Evolutionary conservation across 53 echinoderm and acorn worm species (phyloP), one percentile per base, ranked within the genome.

Genomic region (Actinopyga echinites): DNA sequence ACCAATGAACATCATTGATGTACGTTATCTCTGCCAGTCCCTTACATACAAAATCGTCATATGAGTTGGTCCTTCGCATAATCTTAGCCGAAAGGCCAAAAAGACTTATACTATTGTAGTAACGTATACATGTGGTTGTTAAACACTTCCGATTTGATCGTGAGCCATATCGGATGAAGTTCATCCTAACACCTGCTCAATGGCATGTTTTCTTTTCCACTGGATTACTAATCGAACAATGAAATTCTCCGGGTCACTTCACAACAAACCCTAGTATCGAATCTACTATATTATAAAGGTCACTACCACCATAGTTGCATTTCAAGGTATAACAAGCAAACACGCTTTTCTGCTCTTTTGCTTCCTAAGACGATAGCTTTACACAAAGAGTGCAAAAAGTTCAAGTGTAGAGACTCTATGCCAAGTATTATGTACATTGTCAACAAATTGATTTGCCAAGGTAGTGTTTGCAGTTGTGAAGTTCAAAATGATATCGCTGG

Each of bases 171-270:
- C 71, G 22, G 44, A 71, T 24, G 32, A 21, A 71, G 71, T 71
- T 71, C 71, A 71, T 71, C 40, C 71, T 40, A 38, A 71, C 71
- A 71, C 71, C 71, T 71, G 71, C 71, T 44, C 40, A 40, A 71
- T 71, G 71, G 44, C 44, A 71, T 71, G 44, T 71, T 71, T 71
- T 40, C 42, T 24, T 71, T 71, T 71, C 40, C 71, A 71, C 21
- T 40, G 44, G 71, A 71, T 32, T 71, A 42, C 21, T 25, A 42
- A 71, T 71, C 71, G 71, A 40, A 71, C 71, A 71, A 71, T 71
- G 71, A 71, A 44, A 71, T 71, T 71, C 71, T 44, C 44, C 36
- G 71, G 71, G 71, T 71, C 71, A 71, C 6, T 71, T 71, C 71
- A 37, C 71, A 71, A 37, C 71, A 71, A 71, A 71, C 42, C 40